Percentiles rank a stretch among this genome's conserved stretches.
Evolutionary conservation across 2,113 vertebrate species (phyloP).

Genomic region (Anser cygnoides): DNA sequence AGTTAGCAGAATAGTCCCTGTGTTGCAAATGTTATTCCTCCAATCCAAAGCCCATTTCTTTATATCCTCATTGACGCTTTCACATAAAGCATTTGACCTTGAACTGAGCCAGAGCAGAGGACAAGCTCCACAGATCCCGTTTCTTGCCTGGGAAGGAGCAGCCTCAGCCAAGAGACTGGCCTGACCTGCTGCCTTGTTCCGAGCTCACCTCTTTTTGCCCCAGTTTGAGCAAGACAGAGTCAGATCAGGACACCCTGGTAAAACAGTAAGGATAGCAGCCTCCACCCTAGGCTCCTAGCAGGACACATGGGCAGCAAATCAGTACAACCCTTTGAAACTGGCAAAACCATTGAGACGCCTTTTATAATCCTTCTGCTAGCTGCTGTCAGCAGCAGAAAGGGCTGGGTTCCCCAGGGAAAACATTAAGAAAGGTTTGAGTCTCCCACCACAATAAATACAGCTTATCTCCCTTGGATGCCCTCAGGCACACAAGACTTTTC

Average conservation of each 20-base stretch:
- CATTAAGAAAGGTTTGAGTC: background rate
- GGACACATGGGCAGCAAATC: background rate
- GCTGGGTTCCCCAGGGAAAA: background rate
- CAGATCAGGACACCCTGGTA: background rate
- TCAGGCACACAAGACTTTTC: background rate
- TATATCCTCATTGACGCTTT: background rate
- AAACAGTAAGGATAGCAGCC: background rate
- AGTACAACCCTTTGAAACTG: background rate
- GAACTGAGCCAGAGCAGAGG: background rate
- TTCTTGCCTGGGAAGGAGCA: background rate
- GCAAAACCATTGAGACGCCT: background rate
- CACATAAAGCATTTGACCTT: background rate
- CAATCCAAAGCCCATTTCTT: background rate
- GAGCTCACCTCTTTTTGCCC: background rate
- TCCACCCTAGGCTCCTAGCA: background rate
- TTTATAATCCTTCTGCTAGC: background rate
- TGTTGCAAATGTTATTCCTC: background rate
- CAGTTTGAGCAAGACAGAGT: background rate
- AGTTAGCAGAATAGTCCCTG: rapidly evolving
- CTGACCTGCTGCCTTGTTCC: background rate
- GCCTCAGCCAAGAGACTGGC: background rate
- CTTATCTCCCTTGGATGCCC: background rate
- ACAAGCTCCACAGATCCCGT: background rate
- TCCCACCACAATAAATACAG: background rate
- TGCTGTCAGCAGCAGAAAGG: constrained; percentile 4